Conservation (phyloP, 2,888 invertebrate genomes). For the Escarpia spicata region DNA sequence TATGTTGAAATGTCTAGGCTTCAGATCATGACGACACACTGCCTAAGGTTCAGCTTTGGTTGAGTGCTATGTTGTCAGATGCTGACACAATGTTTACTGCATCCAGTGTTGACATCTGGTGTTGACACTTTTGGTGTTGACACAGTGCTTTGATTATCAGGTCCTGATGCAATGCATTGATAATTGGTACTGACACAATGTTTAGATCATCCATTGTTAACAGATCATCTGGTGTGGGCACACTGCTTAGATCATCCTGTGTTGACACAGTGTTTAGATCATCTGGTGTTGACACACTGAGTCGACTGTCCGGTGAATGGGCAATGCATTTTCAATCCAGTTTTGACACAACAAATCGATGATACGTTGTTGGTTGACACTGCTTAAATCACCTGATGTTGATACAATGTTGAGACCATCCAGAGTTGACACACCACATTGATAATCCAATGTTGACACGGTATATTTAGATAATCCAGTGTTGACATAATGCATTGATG, state of each 20-base stretch:
- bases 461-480: not conserved
- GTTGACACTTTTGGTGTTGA: too few relatives aligned
- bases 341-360: too few relatives aligned
- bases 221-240: too few relatives aligned
- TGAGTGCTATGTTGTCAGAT: not conserved
- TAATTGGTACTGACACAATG: not conserved
- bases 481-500: not conserved
- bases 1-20: not conserved
- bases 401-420: not conserved
- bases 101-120: too few relatives aligned
- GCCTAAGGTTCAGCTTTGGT: not conserved
- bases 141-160: too few relatives aligned
- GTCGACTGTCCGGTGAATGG: too few relatives aligned
- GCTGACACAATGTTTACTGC: not conserved
- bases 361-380: too few relatives aligned
- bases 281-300: not conserved
- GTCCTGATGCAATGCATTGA: too few relatives aligned
- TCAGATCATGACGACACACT: not conserved
- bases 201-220: not conserved
- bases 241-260: too few relatives aligned
- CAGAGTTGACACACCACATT: not conserved
- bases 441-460: not conserved
- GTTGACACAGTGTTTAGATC: not conserved
- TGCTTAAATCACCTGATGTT: too few relatives aligned
- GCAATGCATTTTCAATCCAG: too few relatives aligned